Percentiles rank a stretch among this genome's conserved stretches.
These are phyloP conservation scores for Chymomyza procnemis DNA, from an alignment of 2,888 invertebrate species.

Conservation along the genomic window DNA sequence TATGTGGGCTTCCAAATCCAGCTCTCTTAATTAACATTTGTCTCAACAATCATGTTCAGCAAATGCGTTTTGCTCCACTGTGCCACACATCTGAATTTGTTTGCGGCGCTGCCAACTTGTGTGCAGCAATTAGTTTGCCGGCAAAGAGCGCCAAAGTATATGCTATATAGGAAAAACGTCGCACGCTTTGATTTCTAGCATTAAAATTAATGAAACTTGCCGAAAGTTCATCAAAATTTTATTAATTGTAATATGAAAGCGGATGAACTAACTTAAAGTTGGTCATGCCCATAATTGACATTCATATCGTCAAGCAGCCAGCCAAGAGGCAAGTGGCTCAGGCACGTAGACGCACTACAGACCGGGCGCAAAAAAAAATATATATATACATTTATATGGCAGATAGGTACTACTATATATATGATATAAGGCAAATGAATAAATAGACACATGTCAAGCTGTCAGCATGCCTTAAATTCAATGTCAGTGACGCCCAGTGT, in stretches of 20 bases:
- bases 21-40: no score
- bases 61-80: no score
- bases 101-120: not conserved
- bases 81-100: not conserved
- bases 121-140: not conserved
- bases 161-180: not conserved
- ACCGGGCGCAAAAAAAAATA: not conserved
- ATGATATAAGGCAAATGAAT: slow-evolving; percentile 16
- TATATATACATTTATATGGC: no score
- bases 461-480: slow-evolving; percentile 56
- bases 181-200: not conserved
- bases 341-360: not conserved
- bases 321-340: not conserved
- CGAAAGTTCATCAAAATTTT: slow-evolving; percentile 10
- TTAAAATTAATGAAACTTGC: slow-evolving; percentile 20
- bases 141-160: not conserved
- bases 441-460: slow-evolving; percentile 51
- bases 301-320: not conserved
- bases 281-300: slow-evolving; percentile 7
- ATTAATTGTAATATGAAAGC: slow-evolving; percentile 5
- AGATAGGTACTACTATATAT: not conserved
- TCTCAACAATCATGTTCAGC: no score
- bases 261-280: not conserved
- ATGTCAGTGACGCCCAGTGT: slow-evolving; percentile 31
- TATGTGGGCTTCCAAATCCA: no score